These are phyloP conservation scores for Uloborus plumipes DNA, from an alignment of 2,888 invertebrate genomes.

Conservation along the genomic window DNA sequence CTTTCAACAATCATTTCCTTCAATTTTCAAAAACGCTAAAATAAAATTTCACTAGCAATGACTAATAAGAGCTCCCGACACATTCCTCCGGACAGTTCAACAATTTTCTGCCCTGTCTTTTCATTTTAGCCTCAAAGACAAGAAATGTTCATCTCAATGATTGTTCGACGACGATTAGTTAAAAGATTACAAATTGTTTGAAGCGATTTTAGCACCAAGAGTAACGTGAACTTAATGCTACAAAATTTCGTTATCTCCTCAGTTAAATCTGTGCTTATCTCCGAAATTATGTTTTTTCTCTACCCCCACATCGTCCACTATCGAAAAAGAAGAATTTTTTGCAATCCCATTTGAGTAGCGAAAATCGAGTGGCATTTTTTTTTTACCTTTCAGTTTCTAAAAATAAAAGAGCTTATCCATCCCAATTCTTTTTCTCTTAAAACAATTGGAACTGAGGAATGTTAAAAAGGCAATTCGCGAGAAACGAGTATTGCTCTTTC, in stretches of 20 bases:
- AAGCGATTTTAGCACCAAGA: conserved; percentile 29
- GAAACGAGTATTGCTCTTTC: background rate
- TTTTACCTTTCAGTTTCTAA: background rate
- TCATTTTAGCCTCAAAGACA: too few species aligned
- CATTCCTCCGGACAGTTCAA: too few species aligned
- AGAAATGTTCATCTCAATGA: background rate
- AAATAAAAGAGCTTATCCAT: conserved; percentile 6
- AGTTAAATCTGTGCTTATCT: conserved; percentile 36
- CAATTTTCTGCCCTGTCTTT: too few species aligned
- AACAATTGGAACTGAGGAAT: background rate
- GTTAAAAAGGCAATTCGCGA: conserved; percentile 3
- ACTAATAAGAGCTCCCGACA: too few species aligned
- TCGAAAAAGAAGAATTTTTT: background rate
- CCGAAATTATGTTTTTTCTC: conserved; percentile 5
- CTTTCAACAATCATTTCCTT: too few species aligned
- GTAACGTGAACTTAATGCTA: conserved; percentile 43
- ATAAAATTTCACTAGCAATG: too few species aligned
- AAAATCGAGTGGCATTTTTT: background rate
- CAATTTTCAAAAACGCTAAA: too few species aligned
- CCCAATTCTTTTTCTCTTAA: background rate
- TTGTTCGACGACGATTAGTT: conserved; percentile 16
- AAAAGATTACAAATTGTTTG: conserved; percentile 32
- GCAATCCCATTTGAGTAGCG: conserved; percentile 17
- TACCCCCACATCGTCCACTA: too few species aligned
- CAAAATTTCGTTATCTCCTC: conserved; percentile 32